Percentiles rank a stretch among this genome's conserved stretches.
Conservation (phyloP, 2,113 vertebrate species). For the Solea senegalensis region DNA sequence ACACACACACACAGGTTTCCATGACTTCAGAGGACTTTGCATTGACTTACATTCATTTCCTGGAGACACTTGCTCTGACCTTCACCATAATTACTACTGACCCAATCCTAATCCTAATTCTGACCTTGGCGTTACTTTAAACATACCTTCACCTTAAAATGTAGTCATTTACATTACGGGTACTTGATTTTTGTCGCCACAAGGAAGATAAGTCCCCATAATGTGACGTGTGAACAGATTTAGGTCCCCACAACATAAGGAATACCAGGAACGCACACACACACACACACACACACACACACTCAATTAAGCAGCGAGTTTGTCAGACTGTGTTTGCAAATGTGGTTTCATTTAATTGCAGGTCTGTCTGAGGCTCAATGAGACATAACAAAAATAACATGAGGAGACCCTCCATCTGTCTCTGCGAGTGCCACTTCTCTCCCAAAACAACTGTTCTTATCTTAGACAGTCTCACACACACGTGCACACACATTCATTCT, state of each 20-base stretch:
- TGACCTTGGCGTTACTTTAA: too few species aligned
- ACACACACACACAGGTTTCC: neutral
- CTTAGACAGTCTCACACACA: constrained; percentile 14
- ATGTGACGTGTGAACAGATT: too few species aligned
- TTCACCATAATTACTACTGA: too few species aligned
- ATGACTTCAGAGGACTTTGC: too few species aligned
- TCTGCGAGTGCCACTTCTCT: constrained; percentile 42
- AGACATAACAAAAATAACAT: constrained; percentile 74
- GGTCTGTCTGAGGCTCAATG: constrained; percentile 69
- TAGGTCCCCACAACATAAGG: neutral
- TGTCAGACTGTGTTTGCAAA: constrained; percentile 68
- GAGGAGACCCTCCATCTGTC: constrained; percentile 62
- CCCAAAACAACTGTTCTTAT: constrained; percentile 49
- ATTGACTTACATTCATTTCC: too few species aligned
- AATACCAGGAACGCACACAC: constrained; percentile 23
- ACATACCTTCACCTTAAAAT: too few species aligned
- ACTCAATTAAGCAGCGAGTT: constrained; percentile 61
- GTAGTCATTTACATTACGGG: too few species aligned
- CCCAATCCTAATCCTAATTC: too few species aligned
- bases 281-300: constrained; percentile 38
- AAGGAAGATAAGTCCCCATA: too few species aligned
- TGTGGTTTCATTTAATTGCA: constrained; percentile 73
- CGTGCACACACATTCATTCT: constrained; percentile 2
- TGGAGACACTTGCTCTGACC: too few species aligned
- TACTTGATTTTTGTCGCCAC: too few species aligned